These are phyloP conservation scores for Heliocidaris tuberculata DNA, from an alignment of 35 echinoderm and acorn worm species.

Conservation along the genomic window DNA sequence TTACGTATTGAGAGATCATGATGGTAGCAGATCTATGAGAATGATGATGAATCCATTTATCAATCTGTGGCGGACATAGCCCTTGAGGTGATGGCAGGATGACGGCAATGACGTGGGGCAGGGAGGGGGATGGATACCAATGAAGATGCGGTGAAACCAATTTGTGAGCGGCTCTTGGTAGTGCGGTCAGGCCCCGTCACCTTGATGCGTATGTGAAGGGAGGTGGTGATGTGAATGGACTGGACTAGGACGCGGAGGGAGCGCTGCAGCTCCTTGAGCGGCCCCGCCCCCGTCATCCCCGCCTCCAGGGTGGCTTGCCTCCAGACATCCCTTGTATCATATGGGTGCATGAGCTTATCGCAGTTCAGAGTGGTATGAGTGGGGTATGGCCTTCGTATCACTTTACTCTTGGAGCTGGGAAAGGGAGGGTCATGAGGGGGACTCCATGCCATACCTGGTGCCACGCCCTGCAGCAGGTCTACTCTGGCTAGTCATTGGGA, in stretches of 20 bases:
- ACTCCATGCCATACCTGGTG: neutral
- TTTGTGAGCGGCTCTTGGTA: neutral
- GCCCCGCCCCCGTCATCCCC: neutral
- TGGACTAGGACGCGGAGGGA: neutral
- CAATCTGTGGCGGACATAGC: neutral
- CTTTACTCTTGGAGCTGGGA: neutral
- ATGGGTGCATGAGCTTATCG: constrained; percentile 1
- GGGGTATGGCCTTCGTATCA: neutral
- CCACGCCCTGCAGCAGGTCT: constrained; percentile 5
- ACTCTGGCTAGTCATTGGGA: constrained; percentile 41
- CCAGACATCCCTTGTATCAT: neutral
- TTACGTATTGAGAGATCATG: neutral
- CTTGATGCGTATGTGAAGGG: constrained; percentile 29
- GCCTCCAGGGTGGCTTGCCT: neutral
- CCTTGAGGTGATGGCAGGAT: neutral
- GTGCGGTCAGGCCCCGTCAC: neutral
- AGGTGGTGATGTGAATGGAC: neutral
- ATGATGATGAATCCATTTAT: constrained; percentile 1
- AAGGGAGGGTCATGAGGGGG: neutral
- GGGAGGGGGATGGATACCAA: neutral
- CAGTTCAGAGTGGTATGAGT: neutral
- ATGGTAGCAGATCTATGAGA: neutral
- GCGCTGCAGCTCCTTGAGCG: neutral
- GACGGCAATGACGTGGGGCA: neutral
- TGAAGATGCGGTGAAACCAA: constrained; percentile 16